These are phyloP conservation scores for Congeria kusceri DNA, from an alignment of 2,888 invertebrate species.

Conservation along the genomic window DNA sequence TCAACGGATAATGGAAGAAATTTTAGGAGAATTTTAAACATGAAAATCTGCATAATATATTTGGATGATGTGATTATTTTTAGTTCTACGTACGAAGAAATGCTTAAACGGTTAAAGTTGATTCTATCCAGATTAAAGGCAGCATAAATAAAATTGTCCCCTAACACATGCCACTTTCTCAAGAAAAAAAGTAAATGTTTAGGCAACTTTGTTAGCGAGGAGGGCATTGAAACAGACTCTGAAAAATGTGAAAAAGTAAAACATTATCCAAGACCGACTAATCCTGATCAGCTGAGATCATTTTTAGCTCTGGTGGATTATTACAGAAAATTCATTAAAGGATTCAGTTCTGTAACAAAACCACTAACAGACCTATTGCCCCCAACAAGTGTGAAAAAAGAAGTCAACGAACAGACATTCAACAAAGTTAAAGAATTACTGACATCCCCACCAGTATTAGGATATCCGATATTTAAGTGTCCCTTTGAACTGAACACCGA, in stretches of 20 bases:
- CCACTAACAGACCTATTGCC: constrained; percentile 12
- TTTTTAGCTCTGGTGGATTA: constrained; percentile 16
- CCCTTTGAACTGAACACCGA: constrained; percentile 19
- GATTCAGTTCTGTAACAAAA: constrained; percentile 9
- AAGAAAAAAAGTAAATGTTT: constrained; percentile 8
- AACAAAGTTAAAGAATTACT: constrained; percentile 8
- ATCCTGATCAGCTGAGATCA: constrained; percentile 16
- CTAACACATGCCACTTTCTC: constrained; percentile 22
- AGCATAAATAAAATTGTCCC: constrained; percentile 9
- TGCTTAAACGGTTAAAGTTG: constrained; percentile 1
- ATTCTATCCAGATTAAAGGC: neutral
- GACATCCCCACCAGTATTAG: constrained; percentile 15
- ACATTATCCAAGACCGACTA: constrained; percentile 6
- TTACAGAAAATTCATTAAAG: constrained; percentile 17
- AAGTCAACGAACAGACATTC: constrained; percentile 7
- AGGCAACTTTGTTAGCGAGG: constrained; percentile 5
- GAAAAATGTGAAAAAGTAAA: constrained; percentile 16
- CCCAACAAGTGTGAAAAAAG: constrained; percentile 6
- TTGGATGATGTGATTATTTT: constrained; percentile 31
- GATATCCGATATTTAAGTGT: neutral
- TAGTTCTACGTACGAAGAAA: constrained; percentile 19
- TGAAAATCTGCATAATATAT: constrained; percentile 30
- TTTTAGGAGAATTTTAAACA: constrained; percentile 21
- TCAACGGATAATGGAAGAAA: constrained; percentile 23
- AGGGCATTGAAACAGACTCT: constrained; percentile 12